Evolutionary conservation across 2,797 vertebrate genomes (phyloP).

Genomic region (Ctenopoma multispine): DNA sequence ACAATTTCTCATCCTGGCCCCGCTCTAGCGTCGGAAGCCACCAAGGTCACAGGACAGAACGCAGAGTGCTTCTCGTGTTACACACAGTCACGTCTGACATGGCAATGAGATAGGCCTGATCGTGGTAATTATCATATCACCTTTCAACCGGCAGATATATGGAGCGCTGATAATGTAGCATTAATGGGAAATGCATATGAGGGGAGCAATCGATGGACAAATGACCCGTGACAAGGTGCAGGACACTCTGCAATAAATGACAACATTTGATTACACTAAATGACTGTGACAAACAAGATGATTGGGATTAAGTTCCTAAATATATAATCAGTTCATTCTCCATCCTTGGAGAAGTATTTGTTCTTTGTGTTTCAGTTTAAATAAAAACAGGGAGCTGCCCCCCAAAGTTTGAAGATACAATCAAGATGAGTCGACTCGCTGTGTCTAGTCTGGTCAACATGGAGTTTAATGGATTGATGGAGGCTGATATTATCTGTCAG

Average conservation of each 20-base stretch:
- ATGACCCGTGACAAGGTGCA: slow-evolving; percentile 64
- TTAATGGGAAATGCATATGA: slow-evolving; percentile 80
- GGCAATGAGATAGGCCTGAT: slow-evolving; percentile 54
- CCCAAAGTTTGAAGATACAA: no score
- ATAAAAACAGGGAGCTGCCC: no score
- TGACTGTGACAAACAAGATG: neutral
- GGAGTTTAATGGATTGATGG: no score
- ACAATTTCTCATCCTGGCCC: slow-evolving; percentile 50
- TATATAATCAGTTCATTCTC: neutral
- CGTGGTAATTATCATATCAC: slow-evolving; percentile 77
- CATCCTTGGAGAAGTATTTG: no score
- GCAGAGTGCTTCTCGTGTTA: slow-evolving; percentile 69
- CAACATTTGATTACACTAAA: slow-evolving; percentile 28
- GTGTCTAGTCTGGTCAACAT: no score
- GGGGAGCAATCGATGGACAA: slow-evolving; percentile 70
- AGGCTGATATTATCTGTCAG: neutral
- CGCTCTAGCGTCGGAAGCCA: slow-evolving; percentile 52
- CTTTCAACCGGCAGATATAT: slow-evolving; percentile 79
- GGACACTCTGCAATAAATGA: slow-evolving; percentile 46
- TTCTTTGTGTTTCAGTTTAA: no score
- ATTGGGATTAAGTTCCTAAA: neutral
- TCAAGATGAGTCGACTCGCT: no score
- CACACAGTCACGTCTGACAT: slow-evolving; percentile 41
- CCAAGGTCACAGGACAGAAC: slow-evolving; percentile 70
- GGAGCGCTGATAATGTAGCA: slow-evolving; percentile 73